Conservation (phyloP, 2,113 vertebrate species). For the Crotophaga sulcirostris region DNA sequence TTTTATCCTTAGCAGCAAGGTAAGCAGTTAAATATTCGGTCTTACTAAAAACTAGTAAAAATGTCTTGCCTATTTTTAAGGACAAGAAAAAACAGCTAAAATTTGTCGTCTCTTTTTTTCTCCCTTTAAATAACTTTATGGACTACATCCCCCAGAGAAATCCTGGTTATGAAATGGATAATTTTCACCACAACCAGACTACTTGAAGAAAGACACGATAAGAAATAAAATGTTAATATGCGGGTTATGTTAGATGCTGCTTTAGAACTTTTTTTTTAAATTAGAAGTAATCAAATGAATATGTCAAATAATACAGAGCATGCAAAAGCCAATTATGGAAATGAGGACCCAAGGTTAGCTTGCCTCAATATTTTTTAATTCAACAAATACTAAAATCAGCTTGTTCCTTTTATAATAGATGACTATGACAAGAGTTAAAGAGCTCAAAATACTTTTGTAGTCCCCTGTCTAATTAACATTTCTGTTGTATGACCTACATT, state of each 20-base stretch:
- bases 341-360: conserved; percentile 57
- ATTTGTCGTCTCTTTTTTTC: rapidly evolving
- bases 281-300: conserved; percentile 42
- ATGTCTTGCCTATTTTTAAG: background rate
- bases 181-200: background rate
- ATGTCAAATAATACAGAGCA: conserved; percentile 39
- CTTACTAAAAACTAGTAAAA: background rate
- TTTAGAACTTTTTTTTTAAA: background rate
- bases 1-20: background rate
- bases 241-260: background rate
- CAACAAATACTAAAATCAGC: conserved; percentile 66
- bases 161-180: background rate
- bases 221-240: conserved; percentile 53
- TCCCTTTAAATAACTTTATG: background rate
- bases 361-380: conserved; percentile 68
- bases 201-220: background rate
- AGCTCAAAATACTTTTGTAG: conserved; percentile 59
- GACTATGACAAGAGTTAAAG: conserved; percentile 63
- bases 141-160: background rate
- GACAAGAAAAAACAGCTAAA: background rate
- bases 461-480: conserved; percentile 61
- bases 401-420: conserved; percentile 61
- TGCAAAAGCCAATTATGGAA: conserved; percentile 63
- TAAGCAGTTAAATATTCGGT: background rate
- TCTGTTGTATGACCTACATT: conserved; percentile 39